Evolutionary conservation across 2,888 invertebrate genomes (phyloP).

Genomic region (Scaptomyza polygonia): DNA sequence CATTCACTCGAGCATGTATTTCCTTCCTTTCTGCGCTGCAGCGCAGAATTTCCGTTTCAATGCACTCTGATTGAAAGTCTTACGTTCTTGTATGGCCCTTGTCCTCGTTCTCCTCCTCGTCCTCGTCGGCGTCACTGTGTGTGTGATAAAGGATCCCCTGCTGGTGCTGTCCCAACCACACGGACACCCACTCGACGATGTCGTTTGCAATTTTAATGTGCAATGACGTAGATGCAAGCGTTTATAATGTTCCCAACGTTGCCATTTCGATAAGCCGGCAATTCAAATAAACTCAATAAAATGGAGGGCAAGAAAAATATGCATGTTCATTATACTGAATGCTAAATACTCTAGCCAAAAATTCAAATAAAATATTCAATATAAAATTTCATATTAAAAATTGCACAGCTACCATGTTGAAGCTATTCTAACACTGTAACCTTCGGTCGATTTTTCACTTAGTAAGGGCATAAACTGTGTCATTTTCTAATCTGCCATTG

Average conservation of each 20-base stretch:
- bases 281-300: slow-evolving; percentile 52
- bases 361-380: background rate
- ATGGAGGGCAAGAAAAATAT: slow-evolving; percentile 1
- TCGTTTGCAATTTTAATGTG: slow-evolving; percentile 73
- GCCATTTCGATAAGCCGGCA: slow-evolving; percentile 56
- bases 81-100: slow-evolving; percentile 60
- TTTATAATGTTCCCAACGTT: slow-evolving; percentile 57
- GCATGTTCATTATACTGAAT: background rate
- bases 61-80: slow-evolving; percentile 77
- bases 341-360: slow-evolving; percentile 22
- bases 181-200: slow-evolving; percentile 28
- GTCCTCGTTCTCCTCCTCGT: slow-evolving; percentile 6
- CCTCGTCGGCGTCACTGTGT: slow-evolving; percentile 7
- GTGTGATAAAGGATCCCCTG: slow-evolving; percentile 44
- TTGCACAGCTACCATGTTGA: too few species aligned
- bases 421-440: slow-evolving; percentile 1
- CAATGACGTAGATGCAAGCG: slow-evolving; percentile 69
- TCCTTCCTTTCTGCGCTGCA: slow-evolving; percentile 77
- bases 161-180: background rate
- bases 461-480: slow-evolving; percentile 43
- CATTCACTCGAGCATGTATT: slow-evolving; percentile 59
- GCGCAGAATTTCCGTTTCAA: slow-evolving; percentile 77
- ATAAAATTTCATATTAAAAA: background rate
- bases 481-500: slow-evolving; percentile 19
- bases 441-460: background rate